Percentiles rank a stretch among this genome's conserved stretches.
Conservation (phyloP, 2,888 invertebrate genomes). For the Coronaproctus castanopsis region DNA sequence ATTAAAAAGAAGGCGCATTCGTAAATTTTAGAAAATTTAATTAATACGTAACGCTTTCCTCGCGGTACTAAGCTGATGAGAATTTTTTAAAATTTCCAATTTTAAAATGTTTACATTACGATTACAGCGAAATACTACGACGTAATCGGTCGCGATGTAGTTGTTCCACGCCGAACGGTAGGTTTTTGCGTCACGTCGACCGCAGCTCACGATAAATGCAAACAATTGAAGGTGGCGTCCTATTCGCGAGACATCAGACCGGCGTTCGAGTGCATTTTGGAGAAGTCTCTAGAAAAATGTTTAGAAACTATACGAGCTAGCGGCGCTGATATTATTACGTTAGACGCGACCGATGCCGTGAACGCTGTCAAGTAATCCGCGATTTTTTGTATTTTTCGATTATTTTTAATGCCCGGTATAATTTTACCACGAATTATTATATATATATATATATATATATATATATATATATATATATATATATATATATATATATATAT, state of each 20-base stretch:
- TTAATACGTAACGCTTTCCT: too few relatives aligned
- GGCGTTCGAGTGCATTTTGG: conserved; percentile 50
- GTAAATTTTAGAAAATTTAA: too few relatives aligned
- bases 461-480: too few relatives aligned
- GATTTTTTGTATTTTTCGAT: too few relatives aligned
- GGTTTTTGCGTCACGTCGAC: conserved; percentile 45
- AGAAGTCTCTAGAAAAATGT: conserved; percentile 41
- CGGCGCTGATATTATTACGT: conserved; percentile 46
- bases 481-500: too few relatives aligned
- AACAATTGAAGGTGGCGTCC: conserved; percentile 44
- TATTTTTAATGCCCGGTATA: too few relatives aligned
- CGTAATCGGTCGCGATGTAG: conserved; percentile 25
- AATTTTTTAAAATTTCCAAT: too few relatives aligned
- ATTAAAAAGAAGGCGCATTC: too few relatives aligned
- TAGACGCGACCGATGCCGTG: conserved; percentile 32
- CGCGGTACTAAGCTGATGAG: too few relatives aligned
- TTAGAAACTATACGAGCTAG: conserved; percentile 43
- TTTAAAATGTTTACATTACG: too few relatives aligned
- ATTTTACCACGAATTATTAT: too few relatives aligned
- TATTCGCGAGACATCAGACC: conserved; percentile 62
- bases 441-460: too few relatives aligned
- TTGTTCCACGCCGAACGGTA: conserved; percentile 23
- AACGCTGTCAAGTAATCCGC: not conserved
- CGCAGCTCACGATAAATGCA: conserved; percentile 52
- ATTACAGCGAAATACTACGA: conserved; percentile 26